Evolutionary conservation across 2,113 vertebrate species (phyloP), one percentile per base, ranked within the genome.

Genomic region (Isichthys henryi): DNA sequence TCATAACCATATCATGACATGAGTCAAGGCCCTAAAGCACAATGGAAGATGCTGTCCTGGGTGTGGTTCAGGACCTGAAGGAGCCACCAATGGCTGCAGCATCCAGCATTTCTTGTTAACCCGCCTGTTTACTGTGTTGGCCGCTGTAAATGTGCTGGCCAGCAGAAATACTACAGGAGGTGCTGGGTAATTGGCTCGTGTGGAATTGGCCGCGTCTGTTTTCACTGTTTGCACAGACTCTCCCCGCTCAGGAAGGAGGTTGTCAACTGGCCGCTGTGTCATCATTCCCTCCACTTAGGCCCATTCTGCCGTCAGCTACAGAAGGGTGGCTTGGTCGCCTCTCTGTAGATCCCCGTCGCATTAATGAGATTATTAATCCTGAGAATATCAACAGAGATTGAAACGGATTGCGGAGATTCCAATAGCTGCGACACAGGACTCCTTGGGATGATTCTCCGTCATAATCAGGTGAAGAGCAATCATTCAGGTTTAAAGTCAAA

Each of bases 341-440:
- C 17, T 70, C 88, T 39, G 90, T 83, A 91, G 84, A 89, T 88
- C 86, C 88, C 86, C 45, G 70, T 62, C 83, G 56, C 89, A 43
- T 91, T 90, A 90, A 90, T 91, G 88, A 89, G 90, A 90, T 90
- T 90, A 88, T 91, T 91, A 90, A 90, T 90, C 89, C 87, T 80
- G 90, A 88, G 89, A 86, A 27, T 43, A 90, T 45, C 62, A 86
- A 66, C 35, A 83, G 27, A 88, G 87, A 91, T 91, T 90, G 89
- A 83, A 90, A 48, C 19, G 70, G 88, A 48, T 48, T 82, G 84
- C 27, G 86, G 19, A 70, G 46, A 90, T 86, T 88, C 89, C 56
- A 66, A 48, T n/a, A 80, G 89, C 86, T 86, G 53, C 87, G 50
- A 35, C 43, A 39, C 43, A 19, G 56, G 56, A 3, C 5, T 53